Percentiles rank a stretch among this genome's conserved stretches.
Conservation (phyloP, 2,113 vertebrate genomes). For the Sturnira hondurensis region DNA sequence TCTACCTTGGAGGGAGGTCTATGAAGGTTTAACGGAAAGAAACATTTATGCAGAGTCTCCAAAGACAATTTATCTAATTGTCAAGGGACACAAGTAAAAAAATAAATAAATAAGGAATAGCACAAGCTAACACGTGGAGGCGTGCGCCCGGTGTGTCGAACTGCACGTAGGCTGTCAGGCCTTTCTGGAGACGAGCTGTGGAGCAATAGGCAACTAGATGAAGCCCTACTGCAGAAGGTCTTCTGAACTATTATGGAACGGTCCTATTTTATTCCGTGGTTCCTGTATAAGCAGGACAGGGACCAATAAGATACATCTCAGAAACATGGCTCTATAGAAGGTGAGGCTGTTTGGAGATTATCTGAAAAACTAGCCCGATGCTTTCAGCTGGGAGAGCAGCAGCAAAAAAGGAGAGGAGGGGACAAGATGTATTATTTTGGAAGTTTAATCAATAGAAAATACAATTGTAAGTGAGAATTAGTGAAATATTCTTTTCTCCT, state of each 20-base stretch:
- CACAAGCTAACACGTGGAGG: fast-evolving
- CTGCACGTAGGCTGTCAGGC: background rate
- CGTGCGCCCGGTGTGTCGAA: fast-evolving
- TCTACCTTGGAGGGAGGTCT: background rate
- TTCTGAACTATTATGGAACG: background rate
- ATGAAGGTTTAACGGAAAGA: background rate
- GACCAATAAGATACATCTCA: background rate
- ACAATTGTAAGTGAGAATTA: background rate
- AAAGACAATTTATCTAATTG: background rate
- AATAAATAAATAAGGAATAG: background rate
- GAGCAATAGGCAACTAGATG: background rate
- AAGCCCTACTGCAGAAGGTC: background rate
- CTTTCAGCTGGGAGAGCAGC: background rate
- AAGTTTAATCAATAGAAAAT: background rate
- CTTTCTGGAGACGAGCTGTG: background rate
- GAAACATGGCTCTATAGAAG: background rate
- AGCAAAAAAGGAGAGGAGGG: background rate
- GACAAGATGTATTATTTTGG: background rate
- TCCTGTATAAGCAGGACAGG: background rate
- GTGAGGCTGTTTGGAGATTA: background rate
- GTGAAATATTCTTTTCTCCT: background rate
- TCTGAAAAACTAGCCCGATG: background rate
- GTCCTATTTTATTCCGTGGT: background rate
- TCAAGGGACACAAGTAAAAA: background rate
- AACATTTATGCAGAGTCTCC: background rate